A percentile compares a stretch with the other conserved stretches of the same genome.
Evolutionary conservation across 2,888 invertebrate genomes (phyloP).

Genomic region (Unio delphinus): DNA sequence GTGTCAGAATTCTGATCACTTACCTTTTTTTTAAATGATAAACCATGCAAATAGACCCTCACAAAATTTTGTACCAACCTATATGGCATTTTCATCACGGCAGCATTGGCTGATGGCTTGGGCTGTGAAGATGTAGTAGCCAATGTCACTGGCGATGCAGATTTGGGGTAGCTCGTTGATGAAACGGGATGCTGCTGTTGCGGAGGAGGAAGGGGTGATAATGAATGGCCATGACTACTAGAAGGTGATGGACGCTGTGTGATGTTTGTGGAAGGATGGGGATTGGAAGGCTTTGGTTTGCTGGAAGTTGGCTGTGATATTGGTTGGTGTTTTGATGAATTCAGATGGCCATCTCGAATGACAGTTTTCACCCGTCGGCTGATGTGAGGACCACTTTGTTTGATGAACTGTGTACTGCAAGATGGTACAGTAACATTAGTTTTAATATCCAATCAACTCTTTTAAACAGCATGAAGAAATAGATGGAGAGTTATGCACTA

Average conservation of each 20-base stretch:
- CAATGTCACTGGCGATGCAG: neutral
- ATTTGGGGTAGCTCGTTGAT: slow-evolving; percentile 12
- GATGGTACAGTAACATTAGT: neutral
- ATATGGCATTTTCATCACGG: slow-evolving; percentile 49
- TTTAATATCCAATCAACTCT: neutral
- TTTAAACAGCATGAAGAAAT: no score
- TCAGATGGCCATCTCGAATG: slow-evolving; percentile 32
- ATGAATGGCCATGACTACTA: slow-evolving; percentile 35
- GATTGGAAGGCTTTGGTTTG: slow-evolving; percentile 11
- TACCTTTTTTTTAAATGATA: neutral
- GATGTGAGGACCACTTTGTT: slow-evolving; percentile 90
- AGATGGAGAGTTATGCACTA: no score
- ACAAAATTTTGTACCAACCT: slow-evolving; percentile 30
- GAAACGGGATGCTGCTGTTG: slow-evolving; percentile 11
- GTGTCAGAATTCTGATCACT: no score
- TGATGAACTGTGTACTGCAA: slow-evolving; percentile 92
- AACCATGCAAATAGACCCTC: neutral
- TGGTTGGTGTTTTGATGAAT: slow-evolving; percentile 7
- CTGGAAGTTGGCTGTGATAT: slow-evolving; percentile 14
- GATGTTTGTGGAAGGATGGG: slow-evolving; percentile 28
- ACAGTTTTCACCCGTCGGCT: slow-evolving; percentile 71
- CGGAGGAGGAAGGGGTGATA: slow-evolving; percentile 34
- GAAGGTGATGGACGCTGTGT: slow-evolving; percentile 36
- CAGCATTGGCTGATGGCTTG: slow-evolving; percentile 38
- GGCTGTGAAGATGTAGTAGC: slow-evolving; percentile 10